A percentile compares a stretch with the other conserved stretches of the same genome.
Evolutionary conservation across 1,140 invertebrate species (phyloP).

Genomic region (Dendrolimus punctatus): DNA sequence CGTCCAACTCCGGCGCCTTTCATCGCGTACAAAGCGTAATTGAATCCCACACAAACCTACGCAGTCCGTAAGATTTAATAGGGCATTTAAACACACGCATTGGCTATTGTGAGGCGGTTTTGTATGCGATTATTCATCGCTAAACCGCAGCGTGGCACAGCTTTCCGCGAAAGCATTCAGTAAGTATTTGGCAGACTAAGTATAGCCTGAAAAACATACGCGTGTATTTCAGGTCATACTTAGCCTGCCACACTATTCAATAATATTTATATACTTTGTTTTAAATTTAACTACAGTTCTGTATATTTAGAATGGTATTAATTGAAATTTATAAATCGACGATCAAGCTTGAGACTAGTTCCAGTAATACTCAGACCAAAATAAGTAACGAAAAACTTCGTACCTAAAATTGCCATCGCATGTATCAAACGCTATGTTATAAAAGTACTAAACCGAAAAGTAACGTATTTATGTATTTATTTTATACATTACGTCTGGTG

Average conservation of each 20-base stretch:
- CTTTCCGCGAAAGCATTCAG: constrained; percentile 41
- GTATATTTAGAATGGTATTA: too few species aligned
- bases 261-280: not conserved
- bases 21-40: constrained; percentile 69
- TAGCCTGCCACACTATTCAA: not conserved
- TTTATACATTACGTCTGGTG: too few species aligned
- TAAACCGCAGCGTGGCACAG: constrained; percentile 45
- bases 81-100: constrained; percentile 71
- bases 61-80: constrained; percentile 68
- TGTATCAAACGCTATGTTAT: too few species aligned
- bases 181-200: constrained; percentile 38
- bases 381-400: too few species aligned
- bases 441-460: too few species aligned
- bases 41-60: constrained; percentile 70
- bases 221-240: not conserved
- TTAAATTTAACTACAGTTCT: too few species aligned
- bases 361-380: too few species aligned
- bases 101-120: constrained; percentile 65
- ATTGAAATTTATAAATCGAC: too few species aligned
- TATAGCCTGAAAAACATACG: constrained; percentile 16
- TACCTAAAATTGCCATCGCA: too few species aligned
- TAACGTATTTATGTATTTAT: too few species aligned
- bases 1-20: constrained; percentile 62
- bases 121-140: constrained; percentile 64
- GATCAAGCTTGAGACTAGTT: too few species aligned